A percentile compares a stretch with the other conserved stretches of the same genome.
Evolutionary conservation across 2,113 vertebrate species (phyloP).

Genomic region (Cryptoleucopteryx plumbea): DNA sequence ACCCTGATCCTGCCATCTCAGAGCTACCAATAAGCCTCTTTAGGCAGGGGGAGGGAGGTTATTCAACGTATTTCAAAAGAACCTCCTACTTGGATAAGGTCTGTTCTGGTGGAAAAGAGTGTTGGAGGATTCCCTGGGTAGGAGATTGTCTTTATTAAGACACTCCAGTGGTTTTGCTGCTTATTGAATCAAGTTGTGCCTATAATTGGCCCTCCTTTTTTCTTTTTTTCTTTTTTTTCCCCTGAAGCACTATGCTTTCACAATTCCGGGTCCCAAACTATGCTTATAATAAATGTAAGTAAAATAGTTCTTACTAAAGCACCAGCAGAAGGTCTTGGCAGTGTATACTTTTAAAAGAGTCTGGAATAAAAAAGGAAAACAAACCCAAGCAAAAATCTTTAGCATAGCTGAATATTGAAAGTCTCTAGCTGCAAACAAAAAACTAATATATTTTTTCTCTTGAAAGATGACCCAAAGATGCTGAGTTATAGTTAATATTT

Average conservation of each 20-base stretch:
- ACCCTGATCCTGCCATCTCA: neutral
- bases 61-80: neutral
- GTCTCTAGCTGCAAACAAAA: neutral
- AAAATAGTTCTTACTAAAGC: neutral
- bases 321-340: neutral
- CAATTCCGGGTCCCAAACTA: neutral
- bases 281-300: neutral
- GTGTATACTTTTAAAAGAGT: neutral
- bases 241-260: neutral
- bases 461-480: neutral
- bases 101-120: neutral
- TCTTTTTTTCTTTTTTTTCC: neutral
- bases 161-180: neutral
- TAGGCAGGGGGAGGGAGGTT: neutral
- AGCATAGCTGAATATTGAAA: neutral
- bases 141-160: neutral
- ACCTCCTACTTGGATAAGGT: neutral
- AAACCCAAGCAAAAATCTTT: neutral
- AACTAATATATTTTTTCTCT: neutral
- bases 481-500: neutral
- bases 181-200: neutral
- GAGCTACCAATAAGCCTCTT: neutral
- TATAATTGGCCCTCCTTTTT: neutral
- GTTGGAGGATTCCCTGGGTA: neutral
- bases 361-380: neutral